These are phyloP conservation scores for Felis catus DNA, from an alignment of 2,113 vertebrate species.

Conservation along the genomic window DNA sequence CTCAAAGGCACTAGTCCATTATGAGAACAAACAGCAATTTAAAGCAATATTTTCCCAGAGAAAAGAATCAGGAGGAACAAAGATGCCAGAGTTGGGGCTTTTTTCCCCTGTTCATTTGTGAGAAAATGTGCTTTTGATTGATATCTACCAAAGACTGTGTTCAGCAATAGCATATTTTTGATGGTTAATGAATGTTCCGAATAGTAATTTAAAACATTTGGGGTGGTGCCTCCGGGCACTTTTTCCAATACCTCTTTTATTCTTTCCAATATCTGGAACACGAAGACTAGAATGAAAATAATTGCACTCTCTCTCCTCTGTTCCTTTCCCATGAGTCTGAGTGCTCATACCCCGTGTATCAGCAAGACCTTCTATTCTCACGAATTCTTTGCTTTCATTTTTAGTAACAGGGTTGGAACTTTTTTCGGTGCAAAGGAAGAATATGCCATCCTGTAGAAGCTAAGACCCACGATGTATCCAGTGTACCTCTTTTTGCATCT, in stretches of 20 bases:
- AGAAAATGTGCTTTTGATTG: conserved; percentile 69
- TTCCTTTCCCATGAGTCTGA: background rate
- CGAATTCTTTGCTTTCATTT: background rate
- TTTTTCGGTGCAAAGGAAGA: background rate
- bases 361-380: background rate
- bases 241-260: conserved; percentile 58
- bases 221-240: conserved; percentile 41
- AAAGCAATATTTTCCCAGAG: conserved; percentile 66
- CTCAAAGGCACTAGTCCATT: conserved; percentile 68
- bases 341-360: background rate
- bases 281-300: conserved; percentile 3
- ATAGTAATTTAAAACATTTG: conserved; percentile 63
- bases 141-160: conserved; percentile 42
- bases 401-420: background rate
- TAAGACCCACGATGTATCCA: accelerated
- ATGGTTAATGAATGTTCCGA: conserved; percentile 64
- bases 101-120: conserved; percentile 5
- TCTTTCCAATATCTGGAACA: conserved; percentile 48
- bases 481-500: background rate
- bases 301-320: background rate
- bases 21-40: conserved; percentile 67
- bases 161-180: conserved; percentile 49
- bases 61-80: conserved; percentile 54
- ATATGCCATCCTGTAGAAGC: background rate
- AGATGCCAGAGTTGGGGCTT: conserved; percentile 27